Base-by-base conservation (phyloP, 2,888 invertebrate species). In the Dendrolimus pini region DNA sequence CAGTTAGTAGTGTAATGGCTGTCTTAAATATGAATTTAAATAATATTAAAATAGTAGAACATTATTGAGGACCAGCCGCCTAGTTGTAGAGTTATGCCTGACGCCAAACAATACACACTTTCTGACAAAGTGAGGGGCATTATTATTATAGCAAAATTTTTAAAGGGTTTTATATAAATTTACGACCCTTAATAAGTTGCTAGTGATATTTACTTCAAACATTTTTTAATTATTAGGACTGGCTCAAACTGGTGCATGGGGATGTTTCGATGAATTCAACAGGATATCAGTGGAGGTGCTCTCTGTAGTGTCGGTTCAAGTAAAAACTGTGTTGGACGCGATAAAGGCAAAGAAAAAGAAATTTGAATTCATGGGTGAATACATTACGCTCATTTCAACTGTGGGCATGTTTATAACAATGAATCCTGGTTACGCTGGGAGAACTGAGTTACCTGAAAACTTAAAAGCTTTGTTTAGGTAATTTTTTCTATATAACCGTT, bases 241-340 rank as follows among this genome's bases (percentile, higher is more conserved):
- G 57, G 94, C 97, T 1, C 98, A 98, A 89, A 97, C 98, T 14
- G 98, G 98, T 0, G 96, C 97, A 9, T 98, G 98, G 98, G 98
- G 98, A 47, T 98, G 98, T 79, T 98, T 98, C 80, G 98, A 98
- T 77, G 98, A 98, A 82, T 98, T 98, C 83, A 98, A 98, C 84
- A 93, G 98, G 59, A 98, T 98, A 71, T 95, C 98, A 0, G 96
- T 98, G 1, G 98, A 98, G 85, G 98, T 98, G 60, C 83, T 98
- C 60, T 98, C 98, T 52, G 98, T 98, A 10, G 97, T 98, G 0
- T 97, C 98, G 0, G 98, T 98, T 0, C 98, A 98, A 89, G 98
- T 97, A 1, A 96, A 96, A 79, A 92, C 92, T 58, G 94, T 96
- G 30, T 92, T 95, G 61, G 98, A 98, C 79, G 97, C 98, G 9